These are phyloP conservation scores for Enteromius unitaeniatus DNA, from an alignment of 2,797 vertebrate species.

Conservation along the genomic window DNA sequence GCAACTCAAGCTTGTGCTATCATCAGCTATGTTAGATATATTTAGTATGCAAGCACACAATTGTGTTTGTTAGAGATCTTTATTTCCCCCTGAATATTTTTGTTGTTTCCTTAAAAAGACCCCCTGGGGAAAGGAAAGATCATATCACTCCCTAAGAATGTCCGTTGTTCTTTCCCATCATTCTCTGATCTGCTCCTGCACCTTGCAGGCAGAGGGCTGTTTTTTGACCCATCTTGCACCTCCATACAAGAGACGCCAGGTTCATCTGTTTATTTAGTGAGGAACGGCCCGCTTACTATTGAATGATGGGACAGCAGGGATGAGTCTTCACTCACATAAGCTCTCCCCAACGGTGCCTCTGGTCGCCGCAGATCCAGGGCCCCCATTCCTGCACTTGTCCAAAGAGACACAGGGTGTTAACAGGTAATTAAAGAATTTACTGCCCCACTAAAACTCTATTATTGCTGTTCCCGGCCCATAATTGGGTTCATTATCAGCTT, in stretches of 20 bases:
- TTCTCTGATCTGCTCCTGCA: constrained; percentile 74
- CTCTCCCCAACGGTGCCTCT: constrained; percentile 28
- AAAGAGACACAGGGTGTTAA: constrained; percentile 81
- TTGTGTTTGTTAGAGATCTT: constrained; percentile 27
- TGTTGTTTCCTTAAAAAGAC: constrained; percentile 30
- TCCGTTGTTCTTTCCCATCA: constrained; percentile 67
- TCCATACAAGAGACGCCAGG: not conserved
- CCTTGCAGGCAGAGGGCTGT: constrained; percentile 68
- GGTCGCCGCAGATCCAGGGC: constrained; percentile 53
- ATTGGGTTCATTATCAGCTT: constrained; percentile 84
- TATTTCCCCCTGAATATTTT: not conserved
- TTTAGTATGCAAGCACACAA: constrained; percentile 7
- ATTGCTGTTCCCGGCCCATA: constrained; percentile 81
- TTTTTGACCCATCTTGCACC: constrained; percentile 28
- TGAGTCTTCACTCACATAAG: constrained; percentile 43
- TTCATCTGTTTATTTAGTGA: not conserved
- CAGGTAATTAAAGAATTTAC: constrained; percentile 86
- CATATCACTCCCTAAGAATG: constrained; percentile 72
- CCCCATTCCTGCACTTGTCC: constrained; percentile 67
- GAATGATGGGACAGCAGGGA: constrained; percentile 51
- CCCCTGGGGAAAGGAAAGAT: constrained; percentile 62
- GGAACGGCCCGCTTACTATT: not conserved
- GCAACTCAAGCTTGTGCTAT: not conserved
- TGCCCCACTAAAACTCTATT: constrained; percentile 82
- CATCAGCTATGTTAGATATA: constrained; percentile 22